Conservation (phyloP, 2,888 invertebrate species). For the Abrostola tripartita region DNA sequence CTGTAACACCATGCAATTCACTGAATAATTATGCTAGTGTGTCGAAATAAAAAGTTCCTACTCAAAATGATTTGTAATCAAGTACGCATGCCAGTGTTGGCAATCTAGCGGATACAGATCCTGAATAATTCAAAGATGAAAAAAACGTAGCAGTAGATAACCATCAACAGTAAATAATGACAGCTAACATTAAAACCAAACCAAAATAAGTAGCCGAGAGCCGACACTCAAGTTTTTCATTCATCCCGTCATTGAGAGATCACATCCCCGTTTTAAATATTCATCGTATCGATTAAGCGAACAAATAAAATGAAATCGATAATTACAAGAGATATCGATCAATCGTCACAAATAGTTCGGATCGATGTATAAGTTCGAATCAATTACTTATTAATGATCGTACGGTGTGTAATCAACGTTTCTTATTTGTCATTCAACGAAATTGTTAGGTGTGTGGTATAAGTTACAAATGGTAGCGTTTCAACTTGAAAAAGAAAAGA, state of each 20-base stretch:
- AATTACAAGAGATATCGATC: slow-evolving; percentile 67
- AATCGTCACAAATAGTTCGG: slow-evolving; percentile 73
- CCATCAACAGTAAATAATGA: slow-evolving; percentile 9
- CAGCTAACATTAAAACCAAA: slow-evolving; percentile 24
- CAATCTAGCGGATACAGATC: neutral
- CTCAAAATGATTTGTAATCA: too few species aligned
- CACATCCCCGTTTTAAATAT: slow-evolving; percentile 49
- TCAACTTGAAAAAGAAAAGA: neutral
- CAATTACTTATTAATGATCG: slow-evolving; percentile 80
- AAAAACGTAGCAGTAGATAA: neutral
- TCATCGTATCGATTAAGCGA: slow-evolving; percentile 54
- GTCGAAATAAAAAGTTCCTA: too few species aligned
- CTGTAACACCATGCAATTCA: too few species aligned
- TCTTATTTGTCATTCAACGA: slow-evolving; percentile 86
- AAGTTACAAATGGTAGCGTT: slow-evolving; percentile 43
- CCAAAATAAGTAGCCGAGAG: slow-evolving; percentile 15
- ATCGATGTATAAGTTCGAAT: slow-evolving; percentile 67
- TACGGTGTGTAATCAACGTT: slow-evolving; percentile 77
- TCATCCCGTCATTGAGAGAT: slow-evolving; percentile 35
- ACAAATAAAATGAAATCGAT: slow-evolving; percentile 65
- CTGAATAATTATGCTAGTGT: too few species aligned
- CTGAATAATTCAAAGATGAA: slow-evolving; percentile 8
- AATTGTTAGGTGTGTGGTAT: slow-evolving; percentile 71
- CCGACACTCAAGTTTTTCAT: slow-evolving; percentile 27
- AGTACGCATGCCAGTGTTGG: too few species aligned